Evolutionary conservation across 2,888 invertebrate genomes (phyloP).

Genomic region (Cheilosia soror): DNA sequence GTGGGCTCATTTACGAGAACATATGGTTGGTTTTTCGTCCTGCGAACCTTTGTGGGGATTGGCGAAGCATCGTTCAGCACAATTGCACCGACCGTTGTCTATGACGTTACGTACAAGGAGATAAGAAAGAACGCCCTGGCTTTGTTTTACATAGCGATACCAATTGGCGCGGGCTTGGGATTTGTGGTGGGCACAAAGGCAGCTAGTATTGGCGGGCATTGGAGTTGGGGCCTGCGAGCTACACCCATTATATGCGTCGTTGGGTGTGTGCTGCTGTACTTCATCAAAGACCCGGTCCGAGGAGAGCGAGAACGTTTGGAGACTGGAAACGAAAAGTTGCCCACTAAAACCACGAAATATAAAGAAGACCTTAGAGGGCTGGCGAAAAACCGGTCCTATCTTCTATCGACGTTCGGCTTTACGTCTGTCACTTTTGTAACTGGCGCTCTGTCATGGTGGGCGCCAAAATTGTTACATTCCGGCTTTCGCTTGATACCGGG

Average conservation of each 20-base stretch:
- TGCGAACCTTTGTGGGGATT: constrained; percentile 41
- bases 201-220: constrained; percentile 25
- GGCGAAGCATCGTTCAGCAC: constrained; percentile 52
- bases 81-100: constrained; percentile 59
- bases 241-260: constrained; percentile 17
- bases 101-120: constrained; percentile 33
- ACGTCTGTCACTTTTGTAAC: constrained; percentile 48
- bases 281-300: constrained; percentile 52
- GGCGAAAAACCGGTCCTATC: constrained; percentile 28
- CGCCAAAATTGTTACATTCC: constrained; percentile 35
- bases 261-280: constrained; percentile 23
- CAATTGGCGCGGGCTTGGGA: constrained; percentile 55
- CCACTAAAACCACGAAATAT: not conserved
- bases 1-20: constrained; percentile 41
- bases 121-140: constrained; percentile 38
- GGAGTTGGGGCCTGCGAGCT: constrained; percentile 54
- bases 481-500: constrained; percentile 51
- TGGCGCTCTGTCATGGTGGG: constrained; percentile 64
- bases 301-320: constrained; percentile 56
- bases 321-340: not conserved
- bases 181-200: constrained; percentile 15
- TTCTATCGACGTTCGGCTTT: constrained; percentile 56
- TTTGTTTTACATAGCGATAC: constrained; percentile 48
- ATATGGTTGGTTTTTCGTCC: constrained; percentile 36
- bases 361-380: constrained; percentile 7